Conservation (phyloP, 2,113 vertebrate species). For the Spilogale gracilis region DNA sequence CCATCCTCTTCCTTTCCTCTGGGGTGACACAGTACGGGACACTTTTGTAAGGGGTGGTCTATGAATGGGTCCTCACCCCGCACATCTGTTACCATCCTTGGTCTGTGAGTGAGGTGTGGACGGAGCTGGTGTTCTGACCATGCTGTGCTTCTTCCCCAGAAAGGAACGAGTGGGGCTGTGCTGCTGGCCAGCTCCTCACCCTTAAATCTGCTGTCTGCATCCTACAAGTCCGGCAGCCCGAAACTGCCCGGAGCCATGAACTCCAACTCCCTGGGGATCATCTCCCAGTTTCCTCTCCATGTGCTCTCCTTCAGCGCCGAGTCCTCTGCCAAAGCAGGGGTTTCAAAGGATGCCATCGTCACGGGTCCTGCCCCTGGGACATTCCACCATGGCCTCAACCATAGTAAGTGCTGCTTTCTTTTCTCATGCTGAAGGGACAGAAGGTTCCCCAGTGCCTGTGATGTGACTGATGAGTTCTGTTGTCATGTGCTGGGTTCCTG, state of each 20-base stretch:
- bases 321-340: conserved; percentile 86
- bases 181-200: conserved; percentile 89
- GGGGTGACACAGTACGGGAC: not conserved
- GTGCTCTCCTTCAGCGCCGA: conserved; percentile 90
- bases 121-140: conserved; percentile 63
- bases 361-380: conserved; percentile 90
- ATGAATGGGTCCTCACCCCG: fast-evolving
- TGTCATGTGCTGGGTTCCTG: conserved; percentile 42
- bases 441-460: not conserved
- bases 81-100: not conserved
- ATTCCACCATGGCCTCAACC: conserved; percentile 91
- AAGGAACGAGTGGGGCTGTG: conserved; percentile 89
- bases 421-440: not conserved
- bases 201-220: conserved; percentile 89
- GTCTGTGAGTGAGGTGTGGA: not conserved
- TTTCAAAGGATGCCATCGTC: conserved; percentile 90
- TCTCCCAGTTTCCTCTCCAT: conserved; percentile 89
- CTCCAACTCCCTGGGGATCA: conserved; percentile 87
- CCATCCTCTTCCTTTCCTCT: not conserved
- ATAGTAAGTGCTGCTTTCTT: conserved; percentile 88
- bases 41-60: not conserved
- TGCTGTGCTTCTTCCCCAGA: conserved; percentile 83
- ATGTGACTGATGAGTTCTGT: not conserved
- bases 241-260: conserved; percentile 88
- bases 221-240: conserved; percentile 89